These are phyloP conservation scores for Sebastes jordani DNA, from an alignment of 2,797 vertebrate genomes.

Conservation along the genomic window DNA sequence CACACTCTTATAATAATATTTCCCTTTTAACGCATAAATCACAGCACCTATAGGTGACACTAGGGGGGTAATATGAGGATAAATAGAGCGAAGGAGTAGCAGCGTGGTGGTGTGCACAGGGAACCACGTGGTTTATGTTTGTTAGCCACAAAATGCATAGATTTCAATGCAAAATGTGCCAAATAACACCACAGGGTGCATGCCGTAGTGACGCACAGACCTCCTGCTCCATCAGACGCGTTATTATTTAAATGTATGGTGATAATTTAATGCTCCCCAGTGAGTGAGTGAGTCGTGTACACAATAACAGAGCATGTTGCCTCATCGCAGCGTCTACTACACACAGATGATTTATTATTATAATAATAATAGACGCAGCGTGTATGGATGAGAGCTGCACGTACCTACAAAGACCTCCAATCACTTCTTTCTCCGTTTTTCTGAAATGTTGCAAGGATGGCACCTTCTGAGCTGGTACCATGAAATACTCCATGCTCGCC, in stretches of 20 bases:
- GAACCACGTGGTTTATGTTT: conserved; percentile 95
- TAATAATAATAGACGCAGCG: conserved; percentile 1
- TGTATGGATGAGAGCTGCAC: conserved; percentile 4
- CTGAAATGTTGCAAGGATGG: conserved; percentile 96
- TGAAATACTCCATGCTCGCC: conserved; percentile 97
- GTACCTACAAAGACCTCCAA: conserved; percentile 96
- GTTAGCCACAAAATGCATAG: conserved; percentile 82
- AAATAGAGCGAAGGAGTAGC: conserved; percentile 55
- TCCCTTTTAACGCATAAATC: conserved; percentile 9
- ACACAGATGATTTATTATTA: conserved; percentile 34
- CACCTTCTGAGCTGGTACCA: conserved; percentile 98
- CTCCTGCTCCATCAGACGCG: background rate
- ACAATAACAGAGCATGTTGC: conserved; percentile 84
- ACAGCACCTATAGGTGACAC: background rate
- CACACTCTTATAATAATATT: background rate
- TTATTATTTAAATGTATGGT: background rate
- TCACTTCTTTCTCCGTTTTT: conserved; percentile 98
- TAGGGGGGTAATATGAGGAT: conserved; percentile 30
- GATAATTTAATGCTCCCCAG: conserved; percentile 14
- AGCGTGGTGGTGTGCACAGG: conserved; percentile 84
- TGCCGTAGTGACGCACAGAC: background rate
- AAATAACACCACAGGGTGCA: conserved; percentile 26
- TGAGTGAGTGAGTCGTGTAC: conserved; percentile 64
- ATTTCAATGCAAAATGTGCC: conserved; percentile 65
- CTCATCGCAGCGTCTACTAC: conserved; percentile 34